These are phyloP conservation scores for Zeugodacus cucurbitae DNA, from an alignment of 1,140 invertebrate species.

Conservation along the genomic window DNA sequence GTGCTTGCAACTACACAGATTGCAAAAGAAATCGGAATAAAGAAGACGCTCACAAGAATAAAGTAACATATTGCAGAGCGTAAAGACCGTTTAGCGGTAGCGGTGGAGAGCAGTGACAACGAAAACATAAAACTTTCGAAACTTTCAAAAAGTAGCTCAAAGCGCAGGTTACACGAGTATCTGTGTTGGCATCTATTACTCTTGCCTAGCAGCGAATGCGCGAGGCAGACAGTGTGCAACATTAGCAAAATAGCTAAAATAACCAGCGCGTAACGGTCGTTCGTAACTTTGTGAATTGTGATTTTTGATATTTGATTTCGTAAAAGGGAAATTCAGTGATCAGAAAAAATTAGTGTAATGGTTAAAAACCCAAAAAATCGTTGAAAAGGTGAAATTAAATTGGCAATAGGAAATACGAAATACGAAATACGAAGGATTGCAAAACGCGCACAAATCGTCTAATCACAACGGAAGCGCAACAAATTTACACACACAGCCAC, in stretches of 20 bases:
- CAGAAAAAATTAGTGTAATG: background rate
- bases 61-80: background rate
- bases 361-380: background rate
- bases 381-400: background rate
- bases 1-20: background rate
- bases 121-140: background rate
- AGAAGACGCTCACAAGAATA: background rate
- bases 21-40: background rate
- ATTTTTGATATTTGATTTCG: background rate
- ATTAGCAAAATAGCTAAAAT: background rate
- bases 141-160: conserved; percentile 30
- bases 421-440: background rate
- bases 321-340: background rate
- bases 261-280: conserved; percentile 4
- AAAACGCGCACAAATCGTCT: background rate
- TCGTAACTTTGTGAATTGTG: conserved; percentile 8
- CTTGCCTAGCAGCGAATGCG: background rate
- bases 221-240: background rate
- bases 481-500: background rate
- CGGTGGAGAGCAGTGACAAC: background rate
- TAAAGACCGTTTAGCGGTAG: background rate
- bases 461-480: background rate
- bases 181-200: background rate
- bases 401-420: background rate
- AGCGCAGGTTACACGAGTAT: background rate